Conservation (phyloP, 2,888 invertebrate species). For the Pollenia labialis region DNA sequence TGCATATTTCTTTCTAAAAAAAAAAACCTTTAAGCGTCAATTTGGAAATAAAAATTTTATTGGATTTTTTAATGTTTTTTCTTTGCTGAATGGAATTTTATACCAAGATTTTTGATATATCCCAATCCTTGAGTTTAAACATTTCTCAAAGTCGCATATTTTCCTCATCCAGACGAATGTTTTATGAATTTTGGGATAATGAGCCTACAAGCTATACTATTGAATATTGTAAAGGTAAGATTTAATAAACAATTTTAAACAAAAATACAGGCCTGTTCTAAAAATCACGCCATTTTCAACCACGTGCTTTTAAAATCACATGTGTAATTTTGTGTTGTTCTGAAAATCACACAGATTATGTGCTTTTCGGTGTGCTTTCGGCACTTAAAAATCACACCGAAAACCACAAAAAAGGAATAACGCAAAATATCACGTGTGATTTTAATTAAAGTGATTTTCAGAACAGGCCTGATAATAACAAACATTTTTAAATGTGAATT, state of each 20-base stretch:
- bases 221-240: conserved; percentile 72
- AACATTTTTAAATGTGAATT: no score
- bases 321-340: no score
- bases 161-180: conserved; percentile 73
- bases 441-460: no score
- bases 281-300: no score
- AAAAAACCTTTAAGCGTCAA: conserved; percentile 15
- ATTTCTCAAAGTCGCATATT: conserved; percentile 73
- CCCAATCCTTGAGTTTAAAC: conserved; percentile 72
- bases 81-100: conserved; percentile 74
- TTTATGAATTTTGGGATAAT: conserved; percentile 75
- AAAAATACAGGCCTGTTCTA: no score
- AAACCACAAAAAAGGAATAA: no score
- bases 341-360: no score
- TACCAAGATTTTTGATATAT: conserved; percentile 74
- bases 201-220: conserved; percentile 75
- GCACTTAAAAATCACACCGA: no score
- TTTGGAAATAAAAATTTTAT: not conserved
- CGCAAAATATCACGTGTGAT: no score
- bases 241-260: not conserved
- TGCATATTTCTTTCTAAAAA: no score
- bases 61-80: not conserved
- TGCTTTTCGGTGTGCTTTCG: no score
- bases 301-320: not conserved
- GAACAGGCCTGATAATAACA: no score